These are phyloP conservation scores for Bothrops jararaca DNA, from an alignment of 2,113 vertebrate genomes.

Conservation along the genomic window DNA sequence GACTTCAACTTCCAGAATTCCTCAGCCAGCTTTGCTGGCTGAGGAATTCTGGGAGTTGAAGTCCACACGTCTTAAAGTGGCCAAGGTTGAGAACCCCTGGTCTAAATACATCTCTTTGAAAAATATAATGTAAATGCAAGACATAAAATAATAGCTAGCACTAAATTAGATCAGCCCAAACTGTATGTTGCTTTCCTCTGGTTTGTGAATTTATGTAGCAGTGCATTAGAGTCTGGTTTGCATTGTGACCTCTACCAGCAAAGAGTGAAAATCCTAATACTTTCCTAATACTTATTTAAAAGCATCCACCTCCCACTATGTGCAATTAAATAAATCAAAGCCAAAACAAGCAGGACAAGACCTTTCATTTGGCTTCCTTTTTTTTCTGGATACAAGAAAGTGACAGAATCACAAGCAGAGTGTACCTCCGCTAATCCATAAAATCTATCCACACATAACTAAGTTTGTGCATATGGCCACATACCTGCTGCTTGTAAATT, in stretches of 20 bases:
- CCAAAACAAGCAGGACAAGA: background rate
- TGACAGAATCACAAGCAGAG: background rate
- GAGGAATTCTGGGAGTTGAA: too few species aligned
- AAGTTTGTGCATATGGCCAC: background rate
- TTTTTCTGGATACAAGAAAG: background rate
- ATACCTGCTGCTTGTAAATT: background rate
- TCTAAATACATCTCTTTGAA: background rate
- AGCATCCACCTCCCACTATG: background rate
- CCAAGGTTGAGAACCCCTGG: too few species aligned
- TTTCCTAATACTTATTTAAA: background rate
- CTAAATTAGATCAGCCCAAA: background rate
- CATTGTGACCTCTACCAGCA: background rate
- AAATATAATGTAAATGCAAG: background rate
- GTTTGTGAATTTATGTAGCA: background rate
- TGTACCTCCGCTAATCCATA: background rate
- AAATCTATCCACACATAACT: background rate
- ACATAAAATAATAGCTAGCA: background rate
- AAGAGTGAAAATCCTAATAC: background rate
- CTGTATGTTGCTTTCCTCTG: background rate
- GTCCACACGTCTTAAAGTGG: too few species aligned
- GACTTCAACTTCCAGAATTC: too few species aligned
- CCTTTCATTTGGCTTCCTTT: background rate
- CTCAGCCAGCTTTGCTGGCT: too few species aligned
- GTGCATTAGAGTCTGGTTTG: background rate
- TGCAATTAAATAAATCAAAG: background rate